Conservation (phyloP, 1,140 invertebrate species). For the Gerris buenoi region DNA sequence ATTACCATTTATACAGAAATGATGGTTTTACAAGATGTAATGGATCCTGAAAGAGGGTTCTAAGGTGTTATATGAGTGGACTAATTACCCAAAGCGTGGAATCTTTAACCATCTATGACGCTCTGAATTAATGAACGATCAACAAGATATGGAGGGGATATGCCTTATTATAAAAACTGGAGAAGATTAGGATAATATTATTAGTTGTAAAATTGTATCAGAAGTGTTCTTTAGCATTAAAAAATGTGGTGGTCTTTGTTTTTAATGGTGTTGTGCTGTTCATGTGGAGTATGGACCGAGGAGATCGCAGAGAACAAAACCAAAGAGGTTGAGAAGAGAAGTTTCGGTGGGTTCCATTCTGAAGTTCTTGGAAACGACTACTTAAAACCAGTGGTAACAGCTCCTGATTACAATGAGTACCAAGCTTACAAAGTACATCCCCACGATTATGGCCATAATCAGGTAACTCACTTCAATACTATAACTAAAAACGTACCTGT, state of each 20-base stretch:
- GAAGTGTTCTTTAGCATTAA: background rate
- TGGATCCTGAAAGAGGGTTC: too few relatives aligned
- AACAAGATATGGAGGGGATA: too few relatives aligned
- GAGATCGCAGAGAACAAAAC: too few relatives aligned
- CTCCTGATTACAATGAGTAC: background rate
- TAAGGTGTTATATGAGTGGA: too few relatives aligned
- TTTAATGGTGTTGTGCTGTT: background rate
- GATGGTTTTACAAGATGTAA: too few relatives aligned
- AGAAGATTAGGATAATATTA: background rate
- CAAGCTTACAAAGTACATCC: background rate
- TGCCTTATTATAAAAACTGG: background rate
- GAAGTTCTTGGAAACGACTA: background rate
- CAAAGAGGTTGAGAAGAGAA: background rate
- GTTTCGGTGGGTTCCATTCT: background rate
- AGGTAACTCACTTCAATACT: background rate
- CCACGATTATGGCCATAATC: background rate
- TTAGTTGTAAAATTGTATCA: background rate
- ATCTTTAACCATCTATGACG: too few relatives aligned
- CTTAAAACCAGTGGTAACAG: background rate
- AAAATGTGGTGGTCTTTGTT: background rate
- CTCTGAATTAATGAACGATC: too few relatives aligned
- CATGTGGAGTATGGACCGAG: background rate
- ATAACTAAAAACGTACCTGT: slow-evolving; percentile 16
- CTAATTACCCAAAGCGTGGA: too few relatives aligned
- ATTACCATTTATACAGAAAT: too few relatives aligned